phyloP scores from a whole-genome alignment of 2,113 vertebrate genomes.

The Raja brachyura region DNA sequence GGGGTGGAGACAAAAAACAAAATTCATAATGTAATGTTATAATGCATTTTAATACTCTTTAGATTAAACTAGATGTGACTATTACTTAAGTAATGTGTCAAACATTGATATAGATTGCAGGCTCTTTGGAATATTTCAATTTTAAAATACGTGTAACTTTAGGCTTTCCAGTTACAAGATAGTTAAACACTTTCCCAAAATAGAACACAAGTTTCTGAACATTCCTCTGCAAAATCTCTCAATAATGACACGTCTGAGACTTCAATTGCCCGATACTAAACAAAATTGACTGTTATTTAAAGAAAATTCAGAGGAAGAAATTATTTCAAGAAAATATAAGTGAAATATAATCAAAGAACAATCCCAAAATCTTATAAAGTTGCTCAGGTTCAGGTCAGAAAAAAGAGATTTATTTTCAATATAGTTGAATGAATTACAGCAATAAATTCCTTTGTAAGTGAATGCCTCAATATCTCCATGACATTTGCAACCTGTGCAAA shows the following conservation, averaged over 20 bases:
- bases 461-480: constrained; percentile 7
- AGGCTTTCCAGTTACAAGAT: not conserved
- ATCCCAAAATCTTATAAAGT: not conserved
- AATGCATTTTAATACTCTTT: not conserved
- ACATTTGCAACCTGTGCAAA: not conserved
- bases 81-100: not conserved
- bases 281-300: not conserved
- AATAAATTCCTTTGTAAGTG: not conserved
- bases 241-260: not conserved
- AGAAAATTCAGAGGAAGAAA: not conserved
- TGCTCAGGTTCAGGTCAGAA: not conserved
- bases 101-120: too few relatives aligned
- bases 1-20: not conserved
- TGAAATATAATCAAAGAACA: not conserved
- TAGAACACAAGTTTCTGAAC: not conserved
- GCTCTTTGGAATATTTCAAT: too few relatives aligned
- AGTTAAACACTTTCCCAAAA: too few relatives aligned
- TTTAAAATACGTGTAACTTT: not conserved
- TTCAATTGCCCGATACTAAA: too few relatives aligned
- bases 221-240: not conserved
- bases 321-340: not conserved
- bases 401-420: not conserved
- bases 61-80: not conserved
- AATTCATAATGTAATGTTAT: not conserved
- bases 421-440: not conserved